Evolutionary conservation across 2,888 invertebrate species (phyloP).

Genomic region (Drosophila niveifrons): DNA sequence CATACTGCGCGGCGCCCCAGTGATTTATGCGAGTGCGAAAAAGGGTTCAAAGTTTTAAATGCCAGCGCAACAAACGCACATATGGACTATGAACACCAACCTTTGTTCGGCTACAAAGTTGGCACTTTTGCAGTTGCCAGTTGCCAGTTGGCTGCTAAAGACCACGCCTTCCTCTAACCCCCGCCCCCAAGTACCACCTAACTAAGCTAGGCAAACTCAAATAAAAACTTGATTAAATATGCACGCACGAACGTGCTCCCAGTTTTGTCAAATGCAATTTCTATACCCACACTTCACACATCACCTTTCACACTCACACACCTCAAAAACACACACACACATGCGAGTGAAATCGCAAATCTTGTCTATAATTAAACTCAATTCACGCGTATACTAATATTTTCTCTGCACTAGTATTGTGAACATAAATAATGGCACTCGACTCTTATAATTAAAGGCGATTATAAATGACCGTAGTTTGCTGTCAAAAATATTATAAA

Average conservation of each 20-base stretch:
- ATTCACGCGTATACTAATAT: conserved; percentile 25
- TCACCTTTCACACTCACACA: not conserved
- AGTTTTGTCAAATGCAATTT: conserved; percentile 63
- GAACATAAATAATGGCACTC: conserved; percentile 21
- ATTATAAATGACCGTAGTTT: not conserved
- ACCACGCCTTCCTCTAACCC: conserved; percentile 24
- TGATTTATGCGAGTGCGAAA: conserved; percentile 68
- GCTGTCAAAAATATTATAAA: not conserved
- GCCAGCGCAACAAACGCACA: conserved; percentile 53
- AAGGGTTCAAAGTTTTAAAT: conserved; percentile 62
- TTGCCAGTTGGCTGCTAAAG: conserved; percentile 7
- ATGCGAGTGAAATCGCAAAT: conserved; percentile 4
- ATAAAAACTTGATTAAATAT: conserved; percentile 62
- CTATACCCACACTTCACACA: conserved; percentile 19
- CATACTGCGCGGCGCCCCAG: conserved; percentile 49
- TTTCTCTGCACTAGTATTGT: conserved; percentile 15
- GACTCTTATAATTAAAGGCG: conserved; percentile 15
- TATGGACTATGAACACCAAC: conserved; percentile 31
- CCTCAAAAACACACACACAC: not conserved
- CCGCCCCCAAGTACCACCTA: conserved; percentile 25
- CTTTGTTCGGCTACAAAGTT: conserved; percentile 40
- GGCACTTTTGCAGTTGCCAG: conserved; percentile 1
- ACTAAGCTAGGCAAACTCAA: conserved; percentile 44
- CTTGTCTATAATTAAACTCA: conserved; percentile 49
- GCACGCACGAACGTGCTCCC: conserved; percentile 54